Base-by-base conservation (phyloP, 35 echinoderm and acorn worm genomes). In the Anneissia japonica region DNA sequence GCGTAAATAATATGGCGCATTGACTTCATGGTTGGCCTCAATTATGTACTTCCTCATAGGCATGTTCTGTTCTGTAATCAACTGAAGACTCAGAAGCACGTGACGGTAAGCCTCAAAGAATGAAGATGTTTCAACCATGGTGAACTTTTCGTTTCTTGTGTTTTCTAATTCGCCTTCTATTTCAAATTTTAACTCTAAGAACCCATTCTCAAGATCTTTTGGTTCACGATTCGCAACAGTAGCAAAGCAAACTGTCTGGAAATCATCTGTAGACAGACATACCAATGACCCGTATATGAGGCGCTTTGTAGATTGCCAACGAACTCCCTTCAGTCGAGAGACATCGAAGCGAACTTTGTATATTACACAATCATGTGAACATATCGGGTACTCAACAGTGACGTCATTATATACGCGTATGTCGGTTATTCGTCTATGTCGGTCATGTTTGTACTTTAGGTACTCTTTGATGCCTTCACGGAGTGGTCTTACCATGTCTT, bases 101-200 rank as follows among this genome's bases (percentile, higher is more conserved):
- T 94, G 91, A 23, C 96, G 79, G 72, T 99, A 99, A 39, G 92
- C 89, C 81, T 99, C 96, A 80, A 99, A 99, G 84, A 94, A 99
- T 13, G 96, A 92, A 38, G 96, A 89, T 29, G 96, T 91, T 46
- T 99, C 96, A 33, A 89, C 89, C 96, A 99, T 99, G 3, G 86
- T 77, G 32, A 90, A 99, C 12, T 83, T 31, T 30, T 33, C 12
- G 19, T 73, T 35, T 0, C 37, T 37, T 38, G 38, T 46, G 19
- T 46, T 77, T 28, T 73, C 64, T 19, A 73, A 32, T 34, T 89
- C 79, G 28, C 74, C 79, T 4, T 56, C 32, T 34, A 75, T 46
- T 36, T 35, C 39, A 46, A 99, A 91, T 45, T 79, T 83, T 16
- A 99, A 35, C 74, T 91, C 89, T 14, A 93, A 80, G 26, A 79